Conservation (phyloP, 2,888 invertebrate genomes). For the Drosophila monieri region DNA sequence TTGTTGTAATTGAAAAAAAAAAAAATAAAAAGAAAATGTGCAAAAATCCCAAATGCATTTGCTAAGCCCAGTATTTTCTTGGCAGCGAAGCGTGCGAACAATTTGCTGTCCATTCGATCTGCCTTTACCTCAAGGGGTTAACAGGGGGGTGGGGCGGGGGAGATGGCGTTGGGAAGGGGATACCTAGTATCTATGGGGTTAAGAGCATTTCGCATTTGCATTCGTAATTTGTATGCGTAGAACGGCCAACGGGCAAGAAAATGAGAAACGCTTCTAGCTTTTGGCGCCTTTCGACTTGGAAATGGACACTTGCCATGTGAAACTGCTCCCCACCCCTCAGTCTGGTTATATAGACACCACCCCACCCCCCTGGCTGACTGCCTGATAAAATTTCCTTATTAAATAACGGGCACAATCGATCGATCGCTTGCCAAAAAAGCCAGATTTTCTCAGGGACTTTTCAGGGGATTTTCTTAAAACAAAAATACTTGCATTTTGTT, state of each 20-base stretch:
- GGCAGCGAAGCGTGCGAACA: constrained; percentile 74
- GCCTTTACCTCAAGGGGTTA: constrained; percentile 48
- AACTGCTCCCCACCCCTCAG: constrained; percentile 7
- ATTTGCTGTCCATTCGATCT: constrained; percentile 68
- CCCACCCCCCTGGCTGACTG: neutral
- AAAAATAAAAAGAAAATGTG: constrained; percentile 58
- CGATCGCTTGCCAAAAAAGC: constrained; percentile 43
- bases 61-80: constrained; percentile 34
- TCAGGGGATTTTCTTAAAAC: neutral
- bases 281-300: constrained; percentile 63
- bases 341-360: neutral
- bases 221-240: constrained; percentile 74
- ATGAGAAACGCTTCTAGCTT: constrained; percentile 64
- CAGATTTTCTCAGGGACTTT: neutral
- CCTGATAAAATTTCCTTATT: constrained; percentile 71
- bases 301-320: constrained; percentile 52
- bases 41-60: constrained; percentile 72
- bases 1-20: constrained; percentile 52
- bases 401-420: constrained; percentile 68
- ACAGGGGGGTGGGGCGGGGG: neutral
- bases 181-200: neutral
- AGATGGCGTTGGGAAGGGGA: neutral
- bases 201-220: constrained; percentile 33
- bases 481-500: neutral
- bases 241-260: constrained; percentile 51